These are phyloP conservation scores for Sandelia bainsii DNA, from an alignment of 2,797 vertebrate genomes.

Conservation along the genomic window DNA sequence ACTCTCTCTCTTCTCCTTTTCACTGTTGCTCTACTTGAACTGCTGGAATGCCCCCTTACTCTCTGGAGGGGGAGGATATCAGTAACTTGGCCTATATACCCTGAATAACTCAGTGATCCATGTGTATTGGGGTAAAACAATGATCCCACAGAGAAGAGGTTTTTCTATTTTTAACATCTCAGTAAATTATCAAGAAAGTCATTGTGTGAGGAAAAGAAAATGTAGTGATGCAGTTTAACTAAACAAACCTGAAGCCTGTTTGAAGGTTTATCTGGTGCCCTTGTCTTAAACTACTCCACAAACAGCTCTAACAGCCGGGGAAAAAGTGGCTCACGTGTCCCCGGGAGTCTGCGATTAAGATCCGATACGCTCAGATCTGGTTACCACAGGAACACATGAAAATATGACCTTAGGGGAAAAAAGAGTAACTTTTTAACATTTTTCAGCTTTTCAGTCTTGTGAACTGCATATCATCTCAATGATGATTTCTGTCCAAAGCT, in stretches of 20 bases:
- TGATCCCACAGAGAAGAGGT: constrained; percentile 49
- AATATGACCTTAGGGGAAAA: not conserved
- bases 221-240: constrained; percentile 8
- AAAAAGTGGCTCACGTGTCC: constrained; percentile 29
- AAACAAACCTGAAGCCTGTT: not conserved
- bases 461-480: constrained; percentile 27
- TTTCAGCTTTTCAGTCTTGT: constrained; percentile 38
- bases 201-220: not conserved
- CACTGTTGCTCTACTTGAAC: constrained; percentile 65
- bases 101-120: constrained; percentile 65
- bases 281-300: not conserved
- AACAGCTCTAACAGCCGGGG: constrained; percentile 23
- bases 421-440: constrained; percentile 47
- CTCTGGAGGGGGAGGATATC: constrained; percentile 65
- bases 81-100: constrained; percentile 79
- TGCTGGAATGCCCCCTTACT: constrained; percentile 67
- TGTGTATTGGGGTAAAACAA: constrained; percentile 61
- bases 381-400: constrained; percentile 59
- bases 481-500: constrained; percentile 22
- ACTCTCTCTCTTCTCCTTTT: too few relatives aligned
- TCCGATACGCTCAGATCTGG: constrained; percentile 43
- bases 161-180: constrained; percentile 39
- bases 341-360: constrained; percentile 40
- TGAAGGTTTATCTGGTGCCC: not conserved
- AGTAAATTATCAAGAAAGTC: constrained; percentile 21